Base-by-base conservation (phyloP, 2,797 vertebrate species). In the Ptychobarbus kaznakovi region DNA sequence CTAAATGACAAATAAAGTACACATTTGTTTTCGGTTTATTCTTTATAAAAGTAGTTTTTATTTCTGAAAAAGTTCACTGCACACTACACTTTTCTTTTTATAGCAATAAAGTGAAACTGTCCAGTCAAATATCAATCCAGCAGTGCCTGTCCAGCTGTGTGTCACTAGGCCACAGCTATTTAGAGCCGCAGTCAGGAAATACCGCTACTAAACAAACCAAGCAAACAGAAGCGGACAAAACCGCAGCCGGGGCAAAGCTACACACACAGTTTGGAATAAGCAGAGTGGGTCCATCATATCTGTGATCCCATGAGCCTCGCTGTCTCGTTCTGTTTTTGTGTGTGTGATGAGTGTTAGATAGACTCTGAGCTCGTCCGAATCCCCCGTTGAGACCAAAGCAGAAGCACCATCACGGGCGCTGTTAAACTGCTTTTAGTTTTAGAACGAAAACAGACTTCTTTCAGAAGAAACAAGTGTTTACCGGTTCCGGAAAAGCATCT, bases 131-230 rank as follows among this genome's bases (percentile, higher is more conserved):
- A 78, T 90, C 80, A 87, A 90, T 89, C 92, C 88, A 83, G 1
- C 80, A 87, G 92, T 91, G 92, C 89, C 91, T 89, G 74, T n/a
- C 20, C 81, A 90, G 80, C 73, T 87, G 73, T 89, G 90, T 90
- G 84, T 91, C 90, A 90, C 86, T 44, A 46, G 85, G 61, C 91
- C 82, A 86, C 81, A 86, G 85, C 89, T 93, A 93, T 94, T 94
- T 92, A 90, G 91, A 90, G 85, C 88, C 44, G 56, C 89, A 89
- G 86, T 93, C 91, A 91, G 82, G 78, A 53, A 70, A 68, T 80
- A 88, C 89, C 91, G 32, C 25, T 65, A n/a, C 90, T 91, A 92
- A 68, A 88, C 75, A 92, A 91, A 91, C 89, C 91, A 92, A 65
- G 87, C 73, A 92, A 91, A 91, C 86, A 80, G 85, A 80, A 86